Conservation (phyloP, 1,140 invertebrate species). For the Trinorchestia longiramus region DNA sequence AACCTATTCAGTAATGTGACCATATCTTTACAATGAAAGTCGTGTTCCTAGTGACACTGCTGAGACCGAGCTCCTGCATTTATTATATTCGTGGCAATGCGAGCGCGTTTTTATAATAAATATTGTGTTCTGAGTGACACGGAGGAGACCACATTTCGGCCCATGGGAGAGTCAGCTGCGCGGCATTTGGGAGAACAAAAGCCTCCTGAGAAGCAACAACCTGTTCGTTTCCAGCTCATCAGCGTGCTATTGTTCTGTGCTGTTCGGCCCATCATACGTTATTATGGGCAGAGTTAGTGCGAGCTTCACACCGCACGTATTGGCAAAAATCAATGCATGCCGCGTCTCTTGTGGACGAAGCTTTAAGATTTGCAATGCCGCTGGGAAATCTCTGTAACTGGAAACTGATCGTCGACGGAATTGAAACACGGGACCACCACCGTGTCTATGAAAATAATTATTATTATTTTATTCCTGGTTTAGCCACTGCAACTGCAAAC, state of each 20-base stretch:
- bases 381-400: not conserved
- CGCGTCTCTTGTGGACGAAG: not conserved
- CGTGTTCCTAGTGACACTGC: not conserved
- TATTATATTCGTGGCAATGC: not conserved
- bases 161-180: conserved; percentile 40
- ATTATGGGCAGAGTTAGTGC: not conserved
- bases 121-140: conserved; percentile 14
- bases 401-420: not conserved
- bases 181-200: conserved; percentile 52
- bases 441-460: not conserved
- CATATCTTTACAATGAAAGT: not conserved
- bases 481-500: too few relatives aligned
- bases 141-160: conserved; percentile 24
- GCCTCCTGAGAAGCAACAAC: conserved; percentile 48
- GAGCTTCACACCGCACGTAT: not conserved
- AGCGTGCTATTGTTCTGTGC: conserved; percentile 18
- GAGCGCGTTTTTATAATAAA: conserved; percentile 11
- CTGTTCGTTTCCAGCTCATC: conserved; percentile 49
- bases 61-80: not conserved
- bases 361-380: conserved; percentile 2
- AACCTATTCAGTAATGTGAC: not conserved
- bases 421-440: not conserved
- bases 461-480: too few relatives aligned
- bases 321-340: conserved; percentile 6
- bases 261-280: not conserved